phyloP scores from a whole-genome alignment of 2,113 vertebrate species.

The Hipposideros armiger region DNA sequence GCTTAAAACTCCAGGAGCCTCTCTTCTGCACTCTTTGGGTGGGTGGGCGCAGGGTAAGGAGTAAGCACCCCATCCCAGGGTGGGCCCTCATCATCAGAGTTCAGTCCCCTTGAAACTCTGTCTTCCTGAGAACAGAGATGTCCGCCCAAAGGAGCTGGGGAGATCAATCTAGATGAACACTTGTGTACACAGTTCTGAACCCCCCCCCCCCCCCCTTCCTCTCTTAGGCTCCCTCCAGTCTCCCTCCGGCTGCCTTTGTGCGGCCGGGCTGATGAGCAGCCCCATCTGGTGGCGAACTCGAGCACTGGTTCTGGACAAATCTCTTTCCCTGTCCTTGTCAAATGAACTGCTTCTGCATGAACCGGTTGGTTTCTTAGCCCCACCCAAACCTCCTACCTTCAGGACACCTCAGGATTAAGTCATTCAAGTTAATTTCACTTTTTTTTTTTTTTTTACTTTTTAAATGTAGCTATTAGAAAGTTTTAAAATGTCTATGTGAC shows the following conservation, averaged over 20 bases:
- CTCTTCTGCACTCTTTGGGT: not conserved
- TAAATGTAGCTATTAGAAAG: not conserved
- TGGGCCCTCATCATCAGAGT: not conserved
- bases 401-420: not conserved
- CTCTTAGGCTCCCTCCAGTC: not conserved
- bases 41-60: not conserved
- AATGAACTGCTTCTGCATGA: constrained; percentile 38
- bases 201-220: not conserved
- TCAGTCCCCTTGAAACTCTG: not conserved
- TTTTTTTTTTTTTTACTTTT: not conserved
- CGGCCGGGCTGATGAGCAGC: not conserved
- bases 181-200: not conserved
- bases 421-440: not conserved
- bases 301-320: not conserved
- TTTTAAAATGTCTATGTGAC: not conserved
- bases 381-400: not conserved
- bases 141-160: not conserved
- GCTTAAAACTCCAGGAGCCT: not conserved
- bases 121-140: not conserved
- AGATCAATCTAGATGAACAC: not conserved
- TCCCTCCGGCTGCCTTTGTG: not conserved
- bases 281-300: constrained; percentile 74
- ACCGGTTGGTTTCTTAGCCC: not conserved
- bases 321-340: not conserved
- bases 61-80: not conserved